These are phyloP conservation scores for Cyanistes caeruleus DNA, from an alignment of 2,113 vertebrate genomes.

Conservation along the genomic window DNA sequence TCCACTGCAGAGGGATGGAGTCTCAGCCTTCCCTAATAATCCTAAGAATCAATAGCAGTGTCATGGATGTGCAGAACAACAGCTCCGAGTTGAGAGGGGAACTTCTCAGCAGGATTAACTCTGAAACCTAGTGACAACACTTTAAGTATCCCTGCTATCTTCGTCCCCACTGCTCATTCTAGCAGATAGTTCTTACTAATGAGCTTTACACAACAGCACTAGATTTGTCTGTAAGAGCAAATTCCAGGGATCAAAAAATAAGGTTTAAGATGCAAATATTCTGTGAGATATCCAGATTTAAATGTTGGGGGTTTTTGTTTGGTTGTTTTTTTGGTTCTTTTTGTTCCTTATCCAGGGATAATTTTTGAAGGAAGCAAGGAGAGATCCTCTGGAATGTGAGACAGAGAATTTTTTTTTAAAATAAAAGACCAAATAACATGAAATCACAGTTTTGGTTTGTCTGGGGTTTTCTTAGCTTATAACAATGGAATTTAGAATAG, in stretches of 20 bases:
- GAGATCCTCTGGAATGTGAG: not conserved
- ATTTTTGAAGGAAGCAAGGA: not conserved
- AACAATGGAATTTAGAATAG: not conserved
- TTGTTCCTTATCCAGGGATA: not conserved
- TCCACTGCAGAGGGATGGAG: not conserved
- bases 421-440: not conserved
- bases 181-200: constrained; percentile 18
- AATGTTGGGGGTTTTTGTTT: not conserved
- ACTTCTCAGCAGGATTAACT: constrained; percentile 29
- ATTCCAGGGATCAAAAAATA: not conserved
- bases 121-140: constrained; percentile 19
- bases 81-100: not conserved
- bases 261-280: constrained; percentile 32
- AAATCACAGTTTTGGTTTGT: not conserved
- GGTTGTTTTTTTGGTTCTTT: not conserved
- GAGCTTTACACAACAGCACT: not conserved
- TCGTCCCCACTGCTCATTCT: not conserved
- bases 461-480: not conserved
- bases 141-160: not conserved
- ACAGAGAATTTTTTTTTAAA: not conserved
- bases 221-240: not conserved
- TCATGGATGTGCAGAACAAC: not conserved
- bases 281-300: not conserved
- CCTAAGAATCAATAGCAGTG: not conserved
- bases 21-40: not conserved